Evolutionary conservation across 2,888 invertebrate genomes (phyloP), one percentile per base, ranked within the genome.

Genomic region (Melitaea athalia): DNA sequence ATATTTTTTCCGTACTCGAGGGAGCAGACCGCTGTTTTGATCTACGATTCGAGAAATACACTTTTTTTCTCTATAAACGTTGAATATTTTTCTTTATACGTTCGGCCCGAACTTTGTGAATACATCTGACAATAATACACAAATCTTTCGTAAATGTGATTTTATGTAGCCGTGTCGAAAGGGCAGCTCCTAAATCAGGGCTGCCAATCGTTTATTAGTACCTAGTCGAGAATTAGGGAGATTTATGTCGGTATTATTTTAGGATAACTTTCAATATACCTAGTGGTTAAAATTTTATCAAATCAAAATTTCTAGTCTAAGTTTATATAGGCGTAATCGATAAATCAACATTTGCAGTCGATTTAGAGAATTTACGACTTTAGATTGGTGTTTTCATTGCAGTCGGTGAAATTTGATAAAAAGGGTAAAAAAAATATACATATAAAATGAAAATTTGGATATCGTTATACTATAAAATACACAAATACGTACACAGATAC

Each of bases 21-120:
- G 83, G 85, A 85, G 77, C 73, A 78, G 81, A 83, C 85, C 87
- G 82, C 84, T 85, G 86, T 89, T 89, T 88, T 88, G 88, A 90
- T 88, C 85, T 87, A 85, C 84, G 83, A 81, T 83, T 83, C 81
- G 76, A 79, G 81, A 81, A 85, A 57, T 33, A 84, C 80, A 87
- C 81, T 77, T 83, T 82, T 85, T 85, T 82, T 82, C 82, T 81
- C 73, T 78, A 78, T 78, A 82, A 83, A 82, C 80, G 81, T 71
- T 57, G 76, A 85, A 81, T 82, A 85, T 83, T 84, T 73, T 79
- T 82, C 75, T 78, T 81, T 79, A 77, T 84, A 83, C 81, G 55
- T 61, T 57, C 55, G 68, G 63, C 45, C 59, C 63, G 50, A 85
- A 84, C 82, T 88, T 85, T 84, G 81, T 82, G 83, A 86, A 84